Evolutionary conservation across 1,140 invertebrate genomes (phyloP).

Genomic region (Drosophila gunungcola): DNA sequence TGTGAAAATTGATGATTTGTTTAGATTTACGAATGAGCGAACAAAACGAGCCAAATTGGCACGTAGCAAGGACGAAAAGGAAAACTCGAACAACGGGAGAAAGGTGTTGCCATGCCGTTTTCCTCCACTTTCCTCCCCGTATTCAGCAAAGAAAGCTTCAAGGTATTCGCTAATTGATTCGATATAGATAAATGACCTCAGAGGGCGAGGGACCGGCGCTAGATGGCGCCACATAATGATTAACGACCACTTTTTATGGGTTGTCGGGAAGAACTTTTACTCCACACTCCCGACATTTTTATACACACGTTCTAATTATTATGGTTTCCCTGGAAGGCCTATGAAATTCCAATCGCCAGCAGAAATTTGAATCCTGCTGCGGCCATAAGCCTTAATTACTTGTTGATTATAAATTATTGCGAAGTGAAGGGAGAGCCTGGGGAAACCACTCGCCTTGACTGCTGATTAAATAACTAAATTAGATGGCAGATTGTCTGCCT

Average conservation of each 20-base stretch:
- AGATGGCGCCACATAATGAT: conserved; percentile 69
- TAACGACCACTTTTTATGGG: conserved; percentile 46
- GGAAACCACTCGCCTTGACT: conserved; percentile 13
- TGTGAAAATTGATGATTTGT: conserved; percentile 84
- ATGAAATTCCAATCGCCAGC: conserved; percentile 16
- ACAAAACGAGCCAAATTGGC: conserved; percentile 81
- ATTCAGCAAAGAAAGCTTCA: conserved; percentile 38
- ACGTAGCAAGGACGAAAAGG: conserved; percentile 61
- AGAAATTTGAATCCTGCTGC: conserved; percentile 28
- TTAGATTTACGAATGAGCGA: conserved; percentile 82
- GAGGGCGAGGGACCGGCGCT: conserved; percentile 25
- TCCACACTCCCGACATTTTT: conserved; percentile 8
- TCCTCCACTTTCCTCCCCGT: neutral
- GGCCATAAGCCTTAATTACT: conserved; percentile 63
- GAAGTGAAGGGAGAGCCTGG: conserved; percentile 9
- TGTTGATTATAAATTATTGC: conserved; percentile 70
- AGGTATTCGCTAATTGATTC: conserved; percentile 79
- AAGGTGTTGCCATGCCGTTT: conserved; percentile 25
- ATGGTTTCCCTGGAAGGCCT: neutral
- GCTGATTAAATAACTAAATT: conserved; percentile 61
- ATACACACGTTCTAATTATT: conserved; percentile 36
- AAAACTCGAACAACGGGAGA: conserved; percentile 42
- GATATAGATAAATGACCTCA: conserved; percentile 79
- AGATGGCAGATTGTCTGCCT: conserved; percentile 1
- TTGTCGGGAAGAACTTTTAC: neutral